These are phyloP conservation scores for Pseudomyrmex pallidus DNA, from an alignment of 1,140 invertebrate species.

Conservation along the genomic window DNA sequence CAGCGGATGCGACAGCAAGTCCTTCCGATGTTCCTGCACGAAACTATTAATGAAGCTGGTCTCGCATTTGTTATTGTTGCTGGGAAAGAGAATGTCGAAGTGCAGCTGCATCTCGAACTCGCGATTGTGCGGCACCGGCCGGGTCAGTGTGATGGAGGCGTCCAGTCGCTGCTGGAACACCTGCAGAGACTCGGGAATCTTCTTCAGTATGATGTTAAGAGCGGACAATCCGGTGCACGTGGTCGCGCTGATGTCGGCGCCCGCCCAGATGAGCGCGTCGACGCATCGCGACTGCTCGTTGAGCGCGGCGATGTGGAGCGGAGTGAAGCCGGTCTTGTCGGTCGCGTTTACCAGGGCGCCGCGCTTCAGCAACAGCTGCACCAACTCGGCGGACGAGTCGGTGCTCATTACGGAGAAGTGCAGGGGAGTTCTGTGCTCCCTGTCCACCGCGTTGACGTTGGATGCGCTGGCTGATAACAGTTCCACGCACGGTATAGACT, in stretches of 20 bases:
- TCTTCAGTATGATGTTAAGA: slow-evolving; percentile 87
- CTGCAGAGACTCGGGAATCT: slow-evolving; percentile 87
- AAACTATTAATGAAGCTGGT: slow-evolving; percentile 88
- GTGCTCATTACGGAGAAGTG: slow-evolving; percentile 87
- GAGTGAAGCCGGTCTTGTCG: slow-evolving; percentile 89
- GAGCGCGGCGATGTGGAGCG: slow-evolving; percentile 89
- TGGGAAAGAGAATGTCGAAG: slow-evolving; percentile 86
- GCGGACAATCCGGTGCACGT: slow-evolving; percentile 87
- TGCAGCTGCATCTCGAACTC: slow-evolving; percentile 88
- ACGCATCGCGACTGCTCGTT: slow-evolving; percentile 88
- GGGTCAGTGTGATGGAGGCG: slow-evolving; percentile 86
- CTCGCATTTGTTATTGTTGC: slow-evolving; percentile 85
- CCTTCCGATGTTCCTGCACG: slow-evolving; percentile 87
- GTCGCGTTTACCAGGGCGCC: slow-evolving; percentile 86
- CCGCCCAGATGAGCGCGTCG: slow-evolving; percentile 87
- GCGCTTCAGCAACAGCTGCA: slow-evolving; percentile 86
- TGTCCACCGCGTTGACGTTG: slow-evolving; percentile 86
- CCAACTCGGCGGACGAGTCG: slow-evolving; percentile 85
- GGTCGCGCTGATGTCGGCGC: slow-evolving; percentile 88
- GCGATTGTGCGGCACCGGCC: slow-evolving; percentile 85
- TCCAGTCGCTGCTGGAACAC: slow-evolving; percentile 86
- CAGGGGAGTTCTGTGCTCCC: slow-evolving; percentile 86
- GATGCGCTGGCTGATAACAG: slow-evolving; percentile 83
- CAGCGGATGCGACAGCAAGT: slow-evolving; percentile 87
- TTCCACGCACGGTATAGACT: slow-evolving; percentile 86